These are phyloP conservation scores for Trinectes maculatus DNA, from an alignment of 2,113 vertebrate species.

Conservation along the genomic window DNA sequence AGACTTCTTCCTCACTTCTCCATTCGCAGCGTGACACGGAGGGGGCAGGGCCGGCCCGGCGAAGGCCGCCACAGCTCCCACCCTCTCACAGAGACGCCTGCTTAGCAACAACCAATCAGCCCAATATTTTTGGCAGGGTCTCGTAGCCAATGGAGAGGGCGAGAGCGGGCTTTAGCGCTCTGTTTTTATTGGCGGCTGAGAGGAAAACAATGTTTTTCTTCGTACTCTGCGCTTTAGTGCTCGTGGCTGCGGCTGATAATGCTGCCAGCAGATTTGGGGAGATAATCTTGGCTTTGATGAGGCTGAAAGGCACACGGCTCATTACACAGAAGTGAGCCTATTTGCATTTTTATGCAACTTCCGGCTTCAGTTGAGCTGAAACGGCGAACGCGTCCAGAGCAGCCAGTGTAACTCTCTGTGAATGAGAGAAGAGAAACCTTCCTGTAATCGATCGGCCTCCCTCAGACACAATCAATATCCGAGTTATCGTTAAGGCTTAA, in stretches of 20 bases:
- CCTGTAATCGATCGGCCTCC: constrained; percentile 46
- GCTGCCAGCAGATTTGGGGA: constrained; percentile 58
- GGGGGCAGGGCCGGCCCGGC: constrained; percentile 38
- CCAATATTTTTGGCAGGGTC: constrained; percentile 74
- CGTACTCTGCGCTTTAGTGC: constrained; percentile 18
- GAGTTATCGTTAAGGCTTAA: constrained; percentile 31
- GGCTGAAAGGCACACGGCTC: constrained; percentile 65
- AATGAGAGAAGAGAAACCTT: constrained; percentile 28
- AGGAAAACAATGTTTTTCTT: constrained; percentile 58
- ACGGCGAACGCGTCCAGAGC: constrained; percentile 11
- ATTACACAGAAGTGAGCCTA: constrained; percentile 63
- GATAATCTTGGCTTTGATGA: constrained; percentile 68
- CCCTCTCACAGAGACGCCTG: constrained; percentile 74
- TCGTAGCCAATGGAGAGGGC: constrained; percentile 70
- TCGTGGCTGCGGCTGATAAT: constrained; percentile 35
- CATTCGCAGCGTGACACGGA: constrained; percentile 52
- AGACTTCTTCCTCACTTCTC: constrained; percentile 59
- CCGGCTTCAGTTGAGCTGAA: constrained; percentile 18
- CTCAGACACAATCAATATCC: constrained; percentile 39
- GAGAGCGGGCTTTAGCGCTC: constrained; percentile 43
- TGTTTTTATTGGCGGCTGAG: constrained; percentile 57
- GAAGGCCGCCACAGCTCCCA: constrained; percentile 52
- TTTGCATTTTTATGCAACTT: constrained; percentile 68
- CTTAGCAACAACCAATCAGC: constrained; percentile 84
- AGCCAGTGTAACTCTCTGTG: not conserved